Evolutionary conservation across 2,888 invertebrate species (phyloP), one percentile per base, ranked within the genome.

Genomic region (Heliconius aoede): DNA sequence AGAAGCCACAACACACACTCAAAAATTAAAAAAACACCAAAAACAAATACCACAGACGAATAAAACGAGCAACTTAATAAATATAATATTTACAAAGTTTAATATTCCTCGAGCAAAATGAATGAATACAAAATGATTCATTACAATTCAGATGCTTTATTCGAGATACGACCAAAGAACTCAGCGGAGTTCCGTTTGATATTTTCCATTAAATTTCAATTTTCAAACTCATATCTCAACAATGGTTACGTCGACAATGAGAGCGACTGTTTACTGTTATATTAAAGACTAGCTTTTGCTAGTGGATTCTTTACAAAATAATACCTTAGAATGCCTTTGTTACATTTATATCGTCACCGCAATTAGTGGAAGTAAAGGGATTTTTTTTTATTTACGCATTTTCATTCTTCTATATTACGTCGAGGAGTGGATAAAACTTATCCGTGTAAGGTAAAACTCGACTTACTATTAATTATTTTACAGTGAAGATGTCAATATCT

Each of bases 171-270:
- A 79, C 83, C 85, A 86, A 87, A 87, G 86, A 87, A 84, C 82
- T 80, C 81, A 86, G 83, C 83, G 84, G 85, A 86, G 83, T 88
- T 88, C 87, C 87, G 87, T 91, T 90, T 89, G 88, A 91, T 91
- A 91, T 90, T 91, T 46, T 90, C 90, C 87, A 88, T 89, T 89
- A 87, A 90, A 92, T 89, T 90, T 89, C 89, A 90, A 91, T 91
- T 89, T 88, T 86, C 86, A 86, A 89, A 89, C 88, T 90, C 90
- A 89, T 91, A 87, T 87, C 81, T 76, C 80, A 79, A 88, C 87
- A 89, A 88, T 87, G 81, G 84, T 72, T 61, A 72, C 76, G 58
- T 65, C 77, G 69, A 87, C 86, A 87, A 86, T 86, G 80, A 61
- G 82, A 46, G 81, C 84, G 84, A 84, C 86, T 84, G 83, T 84